A percentile compares a stretch with the other conserved stretches of the same genome.
phyloP scores from a whole-genome alignment of 2,888 invertebrate species.

The Arctia plantaginis region DNA sequence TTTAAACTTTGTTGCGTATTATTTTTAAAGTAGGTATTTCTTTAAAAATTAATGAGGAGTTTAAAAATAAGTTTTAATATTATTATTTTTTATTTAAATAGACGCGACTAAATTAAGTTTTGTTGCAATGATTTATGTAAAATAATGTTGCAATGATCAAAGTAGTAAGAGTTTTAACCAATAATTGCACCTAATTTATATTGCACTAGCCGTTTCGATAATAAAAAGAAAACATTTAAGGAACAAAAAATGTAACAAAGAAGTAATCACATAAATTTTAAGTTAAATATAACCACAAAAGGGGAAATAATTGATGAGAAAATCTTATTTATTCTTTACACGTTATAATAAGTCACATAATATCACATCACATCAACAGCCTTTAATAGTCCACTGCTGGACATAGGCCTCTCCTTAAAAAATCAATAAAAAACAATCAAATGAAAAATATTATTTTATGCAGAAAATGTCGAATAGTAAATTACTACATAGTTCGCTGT shows the following conservation, averaged over 20 bases:
- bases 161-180: background rate
- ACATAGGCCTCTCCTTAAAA: background rate
- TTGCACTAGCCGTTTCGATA: background rate
- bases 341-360: no score
- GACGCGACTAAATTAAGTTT: background rate
- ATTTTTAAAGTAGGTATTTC: background rate
- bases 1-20: background rate
- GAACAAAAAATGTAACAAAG: no score
- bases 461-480: constrained; percentile 32
- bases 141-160: background rate
- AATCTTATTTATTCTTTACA: no score
- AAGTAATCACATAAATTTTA: no score
- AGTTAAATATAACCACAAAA: no score
- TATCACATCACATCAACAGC: no score
- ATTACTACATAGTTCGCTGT: constrained; percentile 35
- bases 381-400: no score
- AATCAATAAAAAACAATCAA: background rate
- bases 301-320: no score
- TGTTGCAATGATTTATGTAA: background rate
- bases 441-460: background rate
- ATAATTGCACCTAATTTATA: no score
- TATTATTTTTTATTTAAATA: background rate
- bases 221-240: background rate
- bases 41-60: background rate
- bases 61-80: background rate